Base-by-base conservation (phyloP, 2,113 vertebrate species). In the Cnemophilus loriae region DNA sequence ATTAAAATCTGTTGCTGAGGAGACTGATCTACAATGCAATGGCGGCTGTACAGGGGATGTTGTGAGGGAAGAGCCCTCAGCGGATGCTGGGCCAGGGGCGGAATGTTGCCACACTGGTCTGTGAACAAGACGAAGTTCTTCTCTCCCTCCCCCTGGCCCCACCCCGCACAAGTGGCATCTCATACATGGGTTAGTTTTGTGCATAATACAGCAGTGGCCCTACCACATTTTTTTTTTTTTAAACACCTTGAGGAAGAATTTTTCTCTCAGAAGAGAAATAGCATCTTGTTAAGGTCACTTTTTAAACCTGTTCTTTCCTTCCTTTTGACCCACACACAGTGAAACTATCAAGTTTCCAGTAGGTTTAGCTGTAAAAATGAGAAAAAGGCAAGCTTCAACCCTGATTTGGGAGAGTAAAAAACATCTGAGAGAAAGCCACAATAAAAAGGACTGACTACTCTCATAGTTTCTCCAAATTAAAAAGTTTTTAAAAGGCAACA, bases 21-120 rank as follows among this genome's bases (percentile, higher is more conserved):
- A 99, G 98, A 98, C 98, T 96, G 98, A 98, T 99, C 98, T 98
- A 99, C 99, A 99, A 97, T 79, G 97, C 97, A 98, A 97, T 98
- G 97, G 97, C 41, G 90, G 97, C 98, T 98, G 97, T 98, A 98
- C 98, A 98, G 95, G 97, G 87, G 93, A 93, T 97, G 95, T 92
- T 96, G 97, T 95, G 96, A 97, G 97, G 96, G 67, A 59, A 70
- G 76, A 44, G 11, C 13, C 5, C 50, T n/a, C 77, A 79, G 53
- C 84, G 1, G 23, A 23, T 11, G 33, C 44, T 6, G 17, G 47
- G 30, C 17, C 61, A 3, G 8, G 26, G 41, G 57, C 4, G 2
- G 49, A 21, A 3, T 13, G 69, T 49, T 64, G 57, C 75, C 67
- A 49, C 30, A 9, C 15, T 10, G 14, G 7, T n/a, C 10, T 73